phyloP scores from a whole-genome alignment of 2,113 vertebrate genomes.

The Neotragus moschatus region DNA sequence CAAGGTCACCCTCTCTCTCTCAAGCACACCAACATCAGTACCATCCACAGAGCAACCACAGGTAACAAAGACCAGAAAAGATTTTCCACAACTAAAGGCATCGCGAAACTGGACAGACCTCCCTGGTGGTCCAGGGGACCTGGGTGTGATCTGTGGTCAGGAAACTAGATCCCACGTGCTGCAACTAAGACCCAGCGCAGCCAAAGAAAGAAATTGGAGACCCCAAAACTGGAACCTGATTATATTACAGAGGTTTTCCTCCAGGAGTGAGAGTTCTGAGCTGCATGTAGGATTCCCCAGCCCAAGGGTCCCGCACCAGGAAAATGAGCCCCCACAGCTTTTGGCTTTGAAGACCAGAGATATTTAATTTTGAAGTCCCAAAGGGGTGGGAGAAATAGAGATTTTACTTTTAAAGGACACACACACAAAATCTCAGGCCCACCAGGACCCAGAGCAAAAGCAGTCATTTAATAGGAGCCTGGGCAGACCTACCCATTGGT shows the following conservation, averaged over 20 bases:
- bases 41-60: neutral
- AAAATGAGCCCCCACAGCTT: neutral
- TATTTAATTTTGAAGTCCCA: neutral
- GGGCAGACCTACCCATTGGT: neutral
- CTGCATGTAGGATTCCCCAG: neutral
- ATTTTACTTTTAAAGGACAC: neutral
- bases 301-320: neutral
- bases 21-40: neutral
- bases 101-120: neutral
- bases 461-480: neutral
- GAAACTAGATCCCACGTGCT: neutral
- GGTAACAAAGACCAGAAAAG: neutral
- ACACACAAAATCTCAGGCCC: neutral
- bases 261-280: neutral
- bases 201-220: neutral
- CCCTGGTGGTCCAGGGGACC: neutral
- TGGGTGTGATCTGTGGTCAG: neutral
- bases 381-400: neutral
- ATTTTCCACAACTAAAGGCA: neutral
- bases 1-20: neutral
- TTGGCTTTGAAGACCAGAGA: neutral
- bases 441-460: neutral
- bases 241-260: neutral
- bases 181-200: neutral
- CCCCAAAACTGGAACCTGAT: neutral